Conservation (phyloP, 2,113 vertebrate species). For the Phyllostomus hastatus region DNA sequence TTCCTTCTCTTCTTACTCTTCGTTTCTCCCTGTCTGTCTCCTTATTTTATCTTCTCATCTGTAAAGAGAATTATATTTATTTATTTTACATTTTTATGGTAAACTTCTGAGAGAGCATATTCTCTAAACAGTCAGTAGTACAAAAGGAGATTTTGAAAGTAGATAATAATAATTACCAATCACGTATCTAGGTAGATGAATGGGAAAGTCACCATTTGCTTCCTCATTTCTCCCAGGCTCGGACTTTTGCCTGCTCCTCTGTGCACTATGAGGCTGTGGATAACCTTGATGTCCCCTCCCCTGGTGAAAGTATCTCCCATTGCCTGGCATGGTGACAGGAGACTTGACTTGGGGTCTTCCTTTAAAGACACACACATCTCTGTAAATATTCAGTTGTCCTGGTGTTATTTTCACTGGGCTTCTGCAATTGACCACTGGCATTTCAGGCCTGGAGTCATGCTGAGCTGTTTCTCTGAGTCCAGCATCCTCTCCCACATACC, state of each 20-base stretch:
- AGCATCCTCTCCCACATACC: not conserved
- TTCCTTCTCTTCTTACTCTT: not conserved
- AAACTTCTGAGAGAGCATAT: not conserved
- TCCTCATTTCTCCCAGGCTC: not conserved
- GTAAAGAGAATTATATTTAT: not conserved
- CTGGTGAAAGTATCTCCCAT: not conserved
- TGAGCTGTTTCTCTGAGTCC: not conserved
- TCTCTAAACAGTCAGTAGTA: not conserved
- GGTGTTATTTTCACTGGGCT: not conserved
- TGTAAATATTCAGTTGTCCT: not conserved
- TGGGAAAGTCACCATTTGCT: not conserved
- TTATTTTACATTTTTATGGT: not conserved
- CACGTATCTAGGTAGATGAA: not conserved
- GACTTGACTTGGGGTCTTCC: not conserved
- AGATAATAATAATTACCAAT: not conserved
- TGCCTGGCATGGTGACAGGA: not conserved
- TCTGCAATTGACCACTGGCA: not conserved
- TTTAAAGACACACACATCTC: not conserved
- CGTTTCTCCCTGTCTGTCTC: not conserved
- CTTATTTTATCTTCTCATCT: not conserved
- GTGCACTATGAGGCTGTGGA: not conserved
- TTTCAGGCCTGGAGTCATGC: rapidly evolving
- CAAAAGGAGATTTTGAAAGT: not conserved
- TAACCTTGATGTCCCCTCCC: not conserved
- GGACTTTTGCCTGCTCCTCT: not conserved